These are phyloP conservation scores for Eucriotettix oculatus DNA, from an alignment of 2,888 invertebrate genomes.

Conservation along the genomic window DNA sequence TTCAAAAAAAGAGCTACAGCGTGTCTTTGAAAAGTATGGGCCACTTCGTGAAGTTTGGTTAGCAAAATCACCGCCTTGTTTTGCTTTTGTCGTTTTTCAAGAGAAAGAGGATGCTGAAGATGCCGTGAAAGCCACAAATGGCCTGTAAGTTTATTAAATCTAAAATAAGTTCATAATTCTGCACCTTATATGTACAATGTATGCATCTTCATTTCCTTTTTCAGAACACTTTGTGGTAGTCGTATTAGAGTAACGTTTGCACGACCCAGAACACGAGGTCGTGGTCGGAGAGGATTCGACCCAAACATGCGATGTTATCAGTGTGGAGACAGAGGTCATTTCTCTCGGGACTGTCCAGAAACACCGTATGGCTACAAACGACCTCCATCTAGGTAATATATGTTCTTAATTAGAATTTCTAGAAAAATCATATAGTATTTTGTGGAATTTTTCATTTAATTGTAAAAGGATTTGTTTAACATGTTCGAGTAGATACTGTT, in stretches of 20 bases:
- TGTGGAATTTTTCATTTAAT: no score
- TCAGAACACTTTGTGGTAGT: slow-evolving; percentile 30
- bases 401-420: no score
- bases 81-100: slow-evolving; percentile 40
- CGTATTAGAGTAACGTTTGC: slow-evolving; percentile 36
- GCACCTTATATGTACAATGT: background rate
- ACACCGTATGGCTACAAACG: slow-evolving; percentile 18
- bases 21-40: slow-evolving; percentile 35
- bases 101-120: slow-evolving; percentile 33
- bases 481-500: no score
- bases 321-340: slow-evolving; percentile 38
- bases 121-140: slow-evolving; percentile 29
- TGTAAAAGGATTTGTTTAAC: no score
- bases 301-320: slow-evolving; percentile 39
- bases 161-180: background rate
- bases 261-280: slow-evolving; percentile 30
- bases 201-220: background rate
- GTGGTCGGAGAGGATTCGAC: slow-evolving; percentile 32
- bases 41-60: slow-evolving; percentile 37
- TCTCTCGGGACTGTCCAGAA: slow-evolving; percentile 37
- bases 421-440: no score
- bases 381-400: slow-evolving; percentile 15
- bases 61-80: slow-evolving; percentile 39
- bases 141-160: slow-evolving; percentile 26
- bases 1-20: slow-evolving; percentile 33